A percentile compares a stretch with the other conserved stretches of the same genome.
These are phyloP conservation scores for Dasysyrphus albostriatus DNA, from an alignment of 2,888 invertebrate species.

Conservation along the genomic window DNA sequence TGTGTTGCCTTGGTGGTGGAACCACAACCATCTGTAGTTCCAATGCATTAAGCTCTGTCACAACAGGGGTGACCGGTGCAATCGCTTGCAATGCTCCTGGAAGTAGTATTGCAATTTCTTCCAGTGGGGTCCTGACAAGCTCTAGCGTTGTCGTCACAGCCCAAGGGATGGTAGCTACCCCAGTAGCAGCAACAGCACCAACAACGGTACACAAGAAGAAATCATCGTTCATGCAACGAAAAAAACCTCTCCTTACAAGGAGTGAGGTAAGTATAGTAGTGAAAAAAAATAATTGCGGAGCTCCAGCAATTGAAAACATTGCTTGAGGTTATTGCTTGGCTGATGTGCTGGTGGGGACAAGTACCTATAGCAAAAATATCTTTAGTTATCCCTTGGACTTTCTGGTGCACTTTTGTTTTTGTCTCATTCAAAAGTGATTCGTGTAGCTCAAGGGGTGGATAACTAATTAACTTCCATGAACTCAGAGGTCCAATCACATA, in stretches of 20 bases:
- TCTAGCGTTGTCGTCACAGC: conserved; percentile 36
- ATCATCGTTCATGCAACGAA: conserved; percentile 82
- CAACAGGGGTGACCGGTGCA: conserved; percentile 41
- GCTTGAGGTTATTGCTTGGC: conserved; percentile 28
- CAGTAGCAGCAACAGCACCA: conserved; percentile 61
- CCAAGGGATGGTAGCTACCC: conserved; percentile 55
- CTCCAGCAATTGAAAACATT: conserved; percentile 41
- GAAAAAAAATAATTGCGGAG: conserved; percentile 53
- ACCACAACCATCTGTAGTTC: conserved; percentile 72
- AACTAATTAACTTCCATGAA: conserved; percentile 65
- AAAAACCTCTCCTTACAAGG: conserved; percentile 82
- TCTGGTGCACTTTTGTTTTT: conserved; percentile 18
- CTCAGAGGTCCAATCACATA: conserved; percentile 34
- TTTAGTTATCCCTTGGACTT: conserved; percentile 33
- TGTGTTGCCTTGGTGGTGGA: conserved; percentile 76
- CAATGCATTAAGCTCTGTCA: conserved; percentile 58
- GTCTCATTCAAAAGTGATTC: neutral
- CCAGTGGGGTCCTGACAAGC: conserved; percentile 44
- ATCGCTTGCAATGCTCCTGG: conserved; percentile 17
- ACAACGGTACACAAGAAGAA: conserved; percentile 81
- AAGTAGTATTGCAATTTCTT: conserved; percentile 36
- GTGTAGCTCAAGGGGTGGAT: conserved; percentile 25
- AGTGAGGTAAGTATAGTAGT: conserved; percentile 83
- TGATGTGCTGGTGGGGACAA: neutral
- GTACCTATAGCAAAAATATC: neutral